These are phyloP conservation scores for Argyrosomus regius DNA, from an alignment of 2,797 vertebrate genomes.

Conservation along the genomic window DNA sequence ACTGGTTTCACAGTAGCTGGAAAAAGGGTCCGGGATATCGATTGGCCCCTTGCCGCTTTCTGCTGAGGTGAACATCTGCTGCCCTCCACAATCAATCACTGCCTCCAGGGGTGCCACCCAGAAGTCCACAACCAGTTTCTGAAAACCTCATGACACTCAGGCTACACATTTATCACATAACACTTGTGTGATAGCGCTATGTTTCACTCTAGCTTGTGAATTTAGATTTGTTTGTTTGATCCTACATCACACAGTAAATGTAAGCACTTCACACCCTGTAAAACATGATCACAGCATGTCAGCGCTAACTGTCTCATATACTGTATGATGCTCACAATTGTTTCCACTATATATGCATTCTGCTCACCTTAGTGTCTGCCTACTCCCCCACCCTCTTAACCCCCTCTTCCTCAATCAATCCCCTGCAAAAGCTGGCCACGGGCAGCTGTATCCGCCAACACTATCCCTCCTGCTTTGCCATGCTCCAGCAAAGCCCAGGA, in stretches of 20 bases:
- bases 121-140: constrained; percentile 51
- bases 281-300: not conserved
- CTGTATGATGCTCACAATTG: constrained; percentile 37
- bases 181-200: not conserved
- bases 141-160: constrained; percentile 34
- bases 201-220: constrained; percentile 13
- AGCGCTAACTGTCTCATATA: not conserved
- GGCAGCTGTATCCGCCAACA: constrained; percentile 55
- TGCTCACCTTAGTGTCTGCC: constrained; percentile 56
- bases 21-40: constrained; percentile 48
- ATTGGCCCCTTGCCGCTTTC: constrained; percentile 62
- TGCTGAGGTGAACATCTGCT: constrained; percentile 79
- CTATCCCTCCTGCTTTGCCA: constrained; percentile 64
- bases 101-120: constrained; percentile 64
- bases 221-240: constrained; percentile 8
- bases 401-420: constrained; percentile 72
- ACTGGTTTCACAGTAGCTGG: constrained; percentile 32
- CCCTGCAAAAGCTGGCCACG: constrained; percentile 58
- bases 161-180: constrained; percentile 29
- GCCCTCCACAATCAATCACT: constrained; percentile 73
- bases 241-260: constrained; percentile 1
- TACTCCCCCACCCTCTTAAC: constrained; percentile 64
- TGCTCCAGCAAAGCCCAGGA: constrained; percentile 80
- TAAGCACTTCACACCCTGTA: constrained; percentile 16
- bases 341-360: constrained; percentile 53